These are phyloP conservation scores for Phycodurus eques DNA, from an alignment of 2,113 vertebrate genomes.

Conservation along the genomic window DNA sequence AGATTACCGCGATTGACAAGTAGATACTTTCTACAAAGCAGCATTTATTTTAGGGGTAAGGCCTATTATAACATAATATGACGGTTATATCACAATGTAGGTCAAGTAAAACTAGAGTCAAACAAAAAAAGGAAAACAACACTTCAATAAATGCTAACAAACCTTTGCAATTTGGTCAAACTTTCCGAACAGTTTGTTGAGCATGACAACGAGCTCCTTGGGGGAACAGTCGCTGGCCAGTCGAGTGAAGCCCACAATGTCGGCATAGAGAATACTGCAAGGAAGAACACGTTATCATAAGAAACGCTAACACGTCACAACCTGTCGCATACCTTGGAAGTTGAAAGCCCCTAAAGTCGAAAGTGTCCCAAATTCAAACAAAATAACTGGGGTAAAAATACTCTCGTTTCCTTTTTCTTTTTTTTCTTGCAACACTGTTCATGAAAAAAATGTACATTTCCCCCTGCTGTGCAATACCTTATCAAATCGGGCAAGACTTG, in stretches of 20 bases:
- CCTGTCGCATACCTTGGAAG: no score
- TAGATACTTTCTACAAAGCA: not conserved
- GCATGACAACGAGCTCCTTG: conserved; percentile 93
- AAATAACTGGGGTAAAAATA: no score
- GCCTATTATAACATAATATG: not conserved
- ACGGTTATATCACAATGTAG: no score
- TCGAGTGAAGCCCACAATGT: conserved; percentile 95
- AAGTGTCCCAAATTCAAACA: no score
- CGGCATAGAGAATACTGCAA: conserved; percentile 92
- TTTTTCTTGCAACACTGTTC: no score
- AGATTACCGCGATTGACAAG: not conserved
- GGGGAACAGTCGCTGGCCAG: conserved; percentile 97
- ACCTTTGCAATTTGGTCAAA: conserved; percentile 99
- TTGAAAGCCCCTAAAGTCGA: no score
- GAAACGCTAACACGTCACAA: not conserved
- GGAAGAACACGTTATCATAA: not conserved
- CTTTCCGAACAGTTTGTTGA: conserved; percentile 97
- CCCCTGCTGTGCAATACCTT: no score
- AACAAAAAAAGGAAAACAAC: not conserved
- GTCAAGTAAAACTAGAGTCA: no score
- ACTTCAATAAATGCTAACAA: conserved; percentile 22
- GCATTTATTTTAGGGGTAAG: not conserved
- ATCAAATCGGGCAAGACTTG: no score
- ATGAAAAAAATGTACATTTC: no score
- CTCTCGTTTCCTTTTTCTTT: no score